Base-by-base conservation (phyloP, 2,797 vertebrate genomes). In the Halcyon badia region DNA sequence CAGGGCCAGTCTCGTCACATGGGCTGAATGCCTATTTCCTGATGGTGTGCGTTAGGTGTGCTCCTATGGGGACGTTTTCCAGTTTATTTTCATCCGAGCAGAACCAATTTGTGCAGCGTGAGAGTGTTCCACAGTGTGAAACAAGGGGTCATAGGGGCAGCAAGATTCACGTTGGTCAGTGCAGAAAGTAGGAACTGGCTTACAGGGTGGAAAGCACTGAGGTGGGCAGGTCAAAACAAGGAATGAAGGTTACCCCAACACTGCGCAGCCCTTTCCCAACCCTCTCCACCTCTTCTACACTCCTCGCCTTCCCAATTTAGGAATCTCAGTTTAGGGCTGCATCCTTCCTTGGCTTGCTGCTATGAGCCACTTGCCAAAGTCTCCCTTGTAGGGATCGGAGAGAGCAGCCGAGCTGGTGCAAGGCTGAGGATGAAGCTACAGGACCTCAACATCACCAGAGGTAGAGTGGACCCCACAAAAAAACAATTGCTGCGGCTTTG, bases 61-160 rank as follows among this genome's bases (percentile, higher is more conserved):
- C 8, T 72, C n/a, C 58, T 39, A 16, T 0, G 3, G 9, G 21
- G 18, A 49, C 2, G 6, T 28, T 54, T 78, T 37, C 14, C 58
- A 12, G 25, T 61, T 75, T 30, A 12, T 68, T 87, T 83, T 86
- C 65, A 51, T 7, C n/a, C 21, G 26, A 28, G n/a, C 71, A 25
- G 24, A 75, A 35, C 9, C 33, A 28, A 0, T 7, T n/a, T 0
- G 12, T 18, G 52, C 61, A 11, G 1, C 1, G 20, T 11, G 20
- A 70, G 77, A 10, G 16, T 3, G 19, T 28, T 57, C 31, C 3
- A 2, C 19, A 5, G 14, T 4, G 24, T n/a, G 65, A 71, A 84
- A 62, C 0, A 3, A 77, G 42, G 14, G 0, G 6, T 9, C 48
- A 60, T 28, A 11, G 1, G 2, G 12, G 12, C 31, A 44, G 4